Evolutionary conservation across 2,888 invertebrate species (phyloP).

Genomic region (Agapostemon virescens): DNA sequence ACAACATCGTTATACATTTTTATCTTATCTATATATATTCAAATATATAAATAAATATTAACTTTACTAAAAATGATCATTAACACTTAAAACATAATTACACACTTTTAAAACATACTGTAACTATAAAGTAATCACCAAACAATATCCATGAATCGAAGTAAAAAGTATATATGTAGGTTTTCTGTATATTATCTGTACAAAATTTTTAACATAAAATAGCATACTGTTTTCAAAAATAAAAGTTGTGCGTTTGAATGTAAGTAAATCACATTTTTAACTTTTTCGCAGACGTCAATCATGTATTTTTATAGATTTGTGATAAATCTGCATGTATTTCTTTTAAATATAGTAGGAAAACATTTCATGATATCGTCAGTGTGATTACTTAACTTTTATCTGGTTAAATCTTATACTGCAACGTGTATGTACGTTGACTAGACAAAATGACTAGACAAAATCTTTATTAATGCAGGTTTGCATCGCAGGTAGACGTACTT

Average conservation of each 20-base stretch:
- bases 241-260: conserved; percentile 2
- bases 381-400: not conserved
- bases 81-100: not conserved
- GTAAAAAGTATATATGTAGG: not conserved
- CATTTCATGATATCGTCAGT: not conserved
- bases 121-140: not conserved
- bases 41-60: conserved; percentile 1
- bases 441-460: not conserved
- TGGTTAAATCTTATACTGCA: not conserved
- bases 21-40: not conserved
- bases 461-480: not conserved
- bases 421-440: not conserved
- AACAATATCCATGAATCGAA: not conserved
- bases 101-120: not conserved
- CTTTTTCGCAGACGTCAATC: not conserved
- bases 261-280: not conserved
- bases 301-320: not conserved
- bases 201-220: not conserved
- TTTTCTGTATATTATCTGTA: not conserved
- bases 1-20: not conserved
- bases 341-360: not conserved
- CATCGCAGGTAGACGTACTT: not conserved
- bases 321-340: not conserved
- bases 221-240: not conserved
- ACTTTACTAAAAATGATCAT: not conserved